Conservation (phyloP, 2,888 invertebrate genomes). For the Doris montereyensis region DNA sequence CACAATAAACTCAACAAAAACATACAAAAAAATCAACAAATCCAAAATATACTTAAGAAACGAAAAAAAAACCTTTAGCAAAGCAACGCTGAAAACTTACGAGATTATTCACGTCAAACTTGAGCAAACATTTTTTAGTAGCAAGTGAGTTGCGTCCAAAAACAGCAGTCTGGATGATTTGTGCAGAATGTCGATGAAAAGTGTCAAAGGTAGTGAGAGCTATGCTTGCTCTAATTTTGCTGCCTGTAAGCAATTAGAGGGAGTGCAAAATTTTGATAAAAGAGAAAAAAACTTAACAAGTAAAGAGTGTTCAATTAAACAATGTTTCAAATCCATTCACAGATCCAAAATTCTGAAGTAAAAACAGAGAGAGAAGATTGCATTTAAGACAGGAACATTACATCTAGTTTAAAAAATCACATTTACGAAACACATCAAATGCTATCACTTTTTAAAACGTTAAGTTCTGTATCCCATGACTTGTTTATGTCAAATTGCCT, state of each 20-base stretch:
- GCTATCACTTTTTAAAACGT: too few species aligned
- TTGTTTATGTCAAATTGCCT: too few species aligned
- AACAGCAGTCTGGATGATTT: conserved; percentile 65
- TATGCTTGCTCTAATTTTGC: conserved; percentile 63
- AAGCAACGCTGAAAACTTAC: conserved; percentile 43
- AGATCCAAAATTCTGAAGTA: background rate
- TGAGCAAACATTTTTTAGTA: conserved; percentile 39
- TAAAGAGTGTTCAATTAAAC: background rate
- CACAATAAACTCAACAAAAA: too few species aligned
- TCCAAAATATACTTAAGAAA: too few species aligned
- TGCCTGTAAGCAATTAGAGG: conserved; percentile 56
- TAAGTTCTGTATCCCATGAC: too few species aligned
- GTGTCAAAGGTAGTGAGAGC: conserved; percentile 67
- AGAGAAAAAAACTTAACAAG: background rate
- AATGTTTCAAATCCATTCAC: background rate
- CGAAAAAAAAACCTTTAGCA: too few species aligned
- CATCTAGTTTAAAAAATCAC: too few species aligned
- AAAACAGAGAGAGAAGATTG: background rate
- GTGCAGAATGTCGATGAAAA: conserved; percentile 66
- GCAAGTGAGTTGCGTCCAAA: conserved; percentile 54
- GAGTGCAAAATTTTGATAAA: too few species aligned
- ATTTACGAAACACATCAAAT: too few species aligned
- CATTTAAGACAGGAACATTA: too few species aligned
- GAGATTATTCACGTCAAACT: conserved; percentile 59
- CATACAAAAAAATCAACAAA: too few species aligned